Percentiles rank a stretch among this genome's conserved stretches.
phyloP scores from a whole-genome alignment of 2,113 vertebrate species.

The Catharus minimus region DNA sequence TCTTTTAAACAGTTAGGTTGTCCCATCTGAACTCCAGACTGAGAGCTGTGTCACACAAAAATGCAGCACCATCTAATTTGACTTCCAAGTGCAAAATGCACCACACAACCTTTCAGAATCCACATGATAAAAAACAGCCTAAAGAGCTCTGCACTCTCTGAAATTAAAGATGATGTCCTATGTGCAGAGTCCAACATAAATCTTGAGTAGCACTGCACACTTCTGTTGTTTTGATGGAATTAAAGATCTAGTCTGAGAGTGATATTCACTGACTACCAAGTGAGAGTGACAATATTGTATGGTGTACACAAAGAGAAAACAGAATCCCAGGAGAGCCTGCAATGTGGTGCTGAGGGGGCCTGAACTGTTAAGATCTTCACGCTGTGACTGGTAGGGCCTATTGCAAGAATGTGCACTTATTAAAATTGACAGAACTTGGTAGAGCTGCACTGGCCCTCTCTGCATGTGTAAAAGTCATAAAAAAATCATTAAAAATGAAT shows the following conservation, averaged over 20 bases:
- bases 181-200: background rate
- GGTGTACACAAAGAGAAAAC: background rate
- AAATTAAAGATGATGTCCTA: background rate
- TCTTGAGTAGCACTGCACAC: background rate
- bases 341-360: background rate
- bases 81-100: background rate
- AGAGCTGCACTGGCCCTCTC: background rate
- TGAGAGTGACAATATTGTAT: background rate
- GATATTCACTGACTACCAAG: background rate
- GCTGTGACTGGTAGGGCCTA: background rate
- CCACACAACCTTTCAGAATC: background rate
- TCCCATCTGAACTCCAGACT: background rate
- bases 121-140: accelerated
- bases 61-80: background rate
- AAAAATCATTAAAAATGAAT: slow-evolving; percentile 29
- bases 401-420: background rate
- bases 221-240: background rate
- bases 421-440: background rate
- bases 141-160: background rate
- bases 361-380: background rate
- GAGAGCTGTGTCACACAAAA: background rate
- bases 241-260: background rate
- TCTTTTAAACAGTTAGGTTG: background rate
- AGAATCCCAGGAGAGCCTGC: background rate
- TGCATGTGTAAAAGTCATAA: background rate